Percentiles rank a stretch among this genome's conserved stretches.
These are phyloP conservation scores for Brenthis daphne DNA, from an alignment of 2,888 invertebrate genomes.

Conservation along the genomic window DNA sequence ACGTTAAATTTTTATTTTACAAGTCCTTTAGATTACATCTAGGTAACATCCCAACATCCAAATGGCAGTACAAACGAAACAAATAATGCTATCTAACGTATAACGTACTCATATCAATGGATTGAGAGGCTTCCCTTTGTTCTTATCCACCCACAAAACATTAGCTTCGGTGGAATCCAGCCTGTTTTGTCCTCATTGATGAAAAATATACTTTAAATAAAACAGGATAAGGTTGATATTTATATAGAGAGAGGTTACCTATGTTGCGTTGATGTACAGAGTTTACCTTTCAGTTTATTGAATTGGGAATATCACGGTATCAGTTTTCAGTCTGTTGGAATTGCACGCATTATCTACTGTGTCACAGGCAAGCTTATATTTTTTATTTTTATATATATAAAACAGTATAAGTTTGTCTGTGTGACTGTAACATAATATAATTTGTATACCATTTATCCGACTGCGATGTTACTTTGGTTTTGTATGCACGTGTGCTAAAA, in stretches of 20 bases:
- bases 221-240: not conserved
- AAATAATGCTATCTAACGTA: constrained; percentile 36
- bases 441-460: too few species aligned
- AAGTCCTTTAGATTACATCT: not conserved
- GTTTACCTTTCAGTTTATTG: constrained; percentile 29
- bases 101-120: constrained; percentile 37
- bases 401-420: too few species aligned
- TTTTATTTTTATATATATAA: too few species aligned
- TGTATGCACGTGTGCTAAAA: too few species aligned
- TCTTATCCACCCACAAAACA: constrained; percentile 31
- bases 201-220: constrained; percentile 9
- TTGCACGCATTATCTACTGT: constrained; percentile 9
- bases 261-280: constrained; percentile 15
- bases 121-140: constrained; percentile 41
- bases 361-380: not conserved
- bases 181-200: not conserved
- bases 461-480: too few species aligned
- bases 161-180: constrained; percentile 16
- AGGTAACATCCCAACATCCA: constrained; percentile 1
- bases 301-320: constrained; percentile 25
- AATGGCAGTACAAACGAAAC: constrained; percentile 27
- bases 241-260: not conserved
- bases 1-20: not conserved
- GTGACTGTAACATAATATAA: too few species aligned
- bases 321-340: constrained; percentile 23